Evolutionary conservation across 2,797 vertebrate species (phyloP), one percentile per base, ranked within the genome.

Genomic region (Cyprinodon diabolis): DNA sequence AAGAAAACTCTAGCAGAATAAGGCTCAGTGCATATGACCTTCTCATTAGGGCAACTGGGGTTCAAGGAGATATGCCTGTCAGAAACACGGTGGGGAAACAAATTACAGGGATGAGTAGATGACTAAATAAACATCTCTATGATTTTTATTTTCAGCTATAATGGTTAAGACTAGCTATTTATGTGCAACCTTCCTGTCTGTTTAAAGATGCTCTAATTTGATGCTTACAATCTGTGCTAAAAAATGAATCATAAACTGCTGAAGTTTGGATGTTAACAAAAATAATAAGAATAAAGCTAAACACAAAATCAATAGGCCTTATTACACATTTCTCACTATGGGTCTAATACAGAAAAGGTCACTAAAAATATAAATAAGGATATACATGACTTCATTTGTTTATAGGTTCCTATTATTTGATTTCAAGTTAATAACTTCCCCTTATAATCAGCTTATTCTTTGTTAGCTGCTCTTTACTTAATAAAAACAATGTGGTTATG

Each of bases 401-500:
- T 63, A 30, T 63, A 63, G 48, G 21, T 67, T 51, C 48, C 35
- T 17, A 51, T 67, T 40, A 3, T 30, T 30, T 17, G 0, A 5
- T 11, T 11, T 68, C 17, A 63, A 43, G 21, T 37, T 5, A 43
- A 63, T 13, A 62, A 60, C 19, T 21, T 6, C 19, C 58, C 30
- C 14, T 19, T 10, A 4, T 19, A 19, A 19, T 7, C 58, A 62
- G 17, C 35, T 35, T 60, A 25, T 15, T 19, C 8, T 60, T 4
- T 37, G 47, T 49, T 23, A 49, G 48, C 25, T 17, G 23, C n/a
- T 66, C 12, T 48, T 68, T 13, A 13, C 48, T 48, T 7, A 67
- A 66, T 76, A 40, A 69, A 76, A 84, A 48, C 55, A 6, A 8
- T 35, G 25, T 63, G 45, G 48, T 77, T 37, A 62, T 74, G 68